These are phyloP conservation scores for Anser brachyrhynchus DNA, from an alignment of 2,113 vertebrate genomes.

Conservation along the genomic window DNA sequence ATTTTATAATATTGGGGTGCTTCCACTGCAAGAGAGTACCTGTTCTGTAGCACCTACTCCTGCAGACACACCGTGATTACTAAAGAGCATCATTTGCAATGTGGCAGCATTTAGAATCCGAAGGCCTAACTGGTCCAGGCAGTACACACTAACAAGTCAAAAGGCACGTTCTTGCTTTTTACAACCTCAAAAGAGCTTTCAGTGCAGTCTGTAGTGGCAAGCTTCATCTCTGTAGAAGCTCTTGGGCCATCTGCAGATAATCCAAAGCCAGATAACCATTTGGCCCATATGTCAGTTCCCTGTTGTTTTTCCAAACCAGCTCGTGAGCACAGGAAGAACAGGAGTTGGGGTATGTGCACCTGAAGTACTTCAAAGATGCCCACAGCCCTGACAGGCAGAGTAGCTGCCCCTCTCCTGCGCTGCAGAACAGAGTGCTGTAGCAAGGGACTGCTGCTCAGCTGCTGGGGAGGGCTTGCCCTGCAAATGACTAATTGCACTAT, in stretches of 20 bases:
- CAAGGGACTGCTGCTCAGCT: neutral
- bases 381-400: fast-evolving
- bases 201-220: neutral
- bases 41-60: neutral
- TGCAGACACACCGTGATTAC: neutral
- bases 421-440: neutral
- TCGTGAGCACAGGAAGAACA: neutral
- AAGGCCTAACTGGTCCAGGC: neutral
- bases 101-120: neutral
- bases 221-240: neutral
- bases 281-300: neutral
- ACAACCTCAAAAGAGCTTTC: neutral
- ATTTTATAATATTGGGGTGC: neutral
- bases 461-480: neutral
- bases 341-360: neutral
- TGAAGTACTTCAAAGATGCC: neutral
- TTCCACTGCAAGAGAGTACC: neutral
- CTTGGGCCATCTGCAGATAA: neutral
- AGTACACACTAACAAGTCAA: fast-evolving
- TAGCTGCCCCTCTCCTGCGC: neutral
- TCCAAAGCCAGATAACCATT: neutral
- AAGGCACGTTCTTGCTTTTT: neutral
- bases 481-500: neutral
- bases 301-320: neutral
- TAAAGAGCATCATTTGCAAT: neutral